Evolutionary conservation across 2,797 vertebrate genomes (phyloP), one percentile per base, ranked within the genome.

Genomic region (Prunella strophiata): DNA sequence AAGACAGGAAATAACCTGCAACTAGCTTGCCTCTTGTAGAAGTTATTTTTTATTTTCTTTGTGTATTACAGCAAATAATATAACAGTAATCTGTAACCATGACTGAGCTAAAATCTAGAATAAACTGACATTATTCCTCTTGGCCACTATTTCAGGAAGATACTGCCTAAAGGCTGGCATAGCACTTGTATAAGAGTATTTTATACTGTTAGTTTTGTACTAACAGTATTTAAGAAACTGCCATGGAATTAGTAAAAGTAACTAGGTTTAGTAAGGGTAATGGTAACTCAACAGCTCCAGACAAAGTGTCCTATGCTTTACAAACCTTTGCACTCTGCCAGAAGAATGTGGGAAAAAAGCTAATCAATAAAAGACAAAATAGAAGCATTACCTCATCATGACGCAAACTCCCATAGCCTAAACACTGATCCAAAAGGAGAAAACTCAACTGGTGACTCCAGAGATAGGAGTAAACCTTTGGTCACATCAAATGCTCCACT

Each of bases 331-430:
- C 78, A 83, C 71, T 77, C 65, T 74, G 86, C 74, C 94, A 94
- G 86, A 94, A 95, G 85, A 93, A 94, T 93, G 93, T 94, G 95
- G 93, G 94, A 91, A 96, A 94, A 95, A 74, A 90, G 88, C 83
- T 95, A 91, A 96, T 91, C 90, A 91, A 97, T 95, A 94, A 96
- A 94, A 96, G 95, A 96, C 93, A 94, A 95, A 97, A 97, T 91
- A 92, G 93, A 94, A 94, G 72, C 88, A 94, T 95, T 96, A 97
- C 94, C 88, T 96, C 96, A 97, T 94, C 25, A 1, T 11, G 11
- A 79, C 50, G 81, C 68, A 91, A 94, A 93, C 75, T 93, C 40
- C 42, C 81, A 88, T 94, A 96, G 95, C 75, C 96, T 94, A 96
- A 96, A 96, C 91, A 96, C 77, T 85, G 74, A 93, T 77, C 86